A percentile compares a stretch with the other conserved stretches of the same genome.
Conservation (phyloP, 2,113 vertebrate genomes). For the Furnarius figulus region DNA sequence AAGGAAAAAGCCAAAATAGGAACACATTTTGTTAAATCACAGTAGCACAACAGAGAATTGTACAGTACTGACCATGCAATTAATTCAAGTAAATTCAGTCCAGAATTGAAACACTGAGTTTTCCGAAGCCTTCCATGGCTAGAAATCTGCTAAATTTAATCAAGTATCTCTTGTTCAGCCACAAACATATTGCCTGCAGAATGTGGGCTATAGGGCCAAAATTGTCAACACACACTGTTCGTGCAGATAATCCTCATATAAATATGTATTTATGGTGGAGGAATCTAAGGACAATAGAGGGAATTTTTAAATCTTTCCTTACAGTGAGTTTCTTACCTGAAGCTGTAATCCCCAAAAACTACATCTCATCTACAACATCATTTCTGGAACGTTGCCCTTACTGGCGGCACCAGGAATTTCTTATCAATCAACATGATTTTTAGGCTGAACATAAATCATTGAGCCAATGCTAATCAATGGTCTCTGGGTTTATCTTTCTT, state of each 20-base stretch:
- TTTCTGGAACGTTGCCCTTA: neutral
- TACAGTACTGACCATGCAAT: neutral
- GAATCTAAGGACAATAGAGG: neutral
- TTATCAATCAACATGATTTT: neutral
- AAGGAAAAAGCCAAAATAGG: constrained; percentile 60
- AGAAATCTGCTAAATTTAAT: neutral
- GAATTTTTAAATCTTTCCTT: neutral
- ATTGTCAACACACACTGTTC: neutral
- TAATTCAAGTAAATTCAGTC: neutral
- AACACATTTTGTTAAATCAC: constrained; percentile 9
- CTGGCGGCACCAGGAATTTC: neutral
- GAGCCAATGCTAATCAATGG: neutral
- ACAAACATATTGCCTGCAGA: neutral
- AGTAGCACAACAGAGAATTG: neutral
- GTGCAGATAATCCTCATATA: neutral
- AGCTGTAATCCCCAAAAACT: neutral
- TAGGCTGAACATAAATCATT: neutral
- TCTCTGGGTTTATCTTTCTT: neutral
- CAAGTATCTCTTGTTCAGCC: neutral
- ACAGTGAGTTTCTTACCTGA: neutral
- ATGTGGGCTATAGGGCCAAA: neutral
- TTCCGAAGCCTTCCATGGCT: neutral
- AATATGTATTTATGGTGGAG: neutral
- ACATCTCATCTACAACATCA: neutral
- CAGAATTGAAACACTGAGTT: neutral